A percentile compares a stretch with the other conserved stretches of the same genome.
phyloP scores from a whole-genome alignment of 1,140 invertebrate genomes.

The Anastatus disparis region DNA sequence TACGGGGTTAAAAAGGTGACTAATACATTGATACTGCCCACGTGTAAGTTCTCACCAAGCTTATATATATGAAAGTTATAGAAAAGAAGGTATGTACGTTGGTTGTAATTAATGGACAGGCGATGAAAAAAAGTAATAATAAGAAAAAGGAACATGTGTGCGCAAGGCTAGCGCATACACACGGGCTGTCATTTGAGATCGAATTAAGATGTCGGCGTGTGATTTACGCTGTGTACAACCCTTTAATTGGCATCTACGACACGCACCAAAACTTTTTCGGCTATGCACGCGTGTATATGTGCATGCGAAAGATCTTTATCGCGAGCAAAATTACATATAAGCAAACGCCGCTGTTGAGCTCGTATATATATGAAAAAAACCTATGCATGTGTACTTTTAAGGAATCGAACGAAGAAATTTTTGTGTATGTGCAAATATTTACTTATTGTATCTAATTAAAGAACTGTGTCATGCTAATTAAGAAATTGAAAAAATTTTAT shows the following conservation, averaged over 20 bases:
- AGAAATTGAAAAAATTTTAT: too few species aligned
- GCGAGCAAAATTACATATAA: not conserved
- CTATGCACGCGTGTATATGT: not conserved
- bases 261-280: not conserved
- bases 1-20: not conserved
- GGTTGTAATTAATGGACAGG: too few species aligned
- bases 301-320: constrained; percentile 8
- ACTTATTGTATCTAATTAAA: too few species aligned
- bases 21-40: constrained; percentile 5
- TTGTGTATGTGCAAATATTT: too few species aligned
- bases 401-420: too few species aligned
- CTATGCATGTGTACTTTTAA: too few species aligned
- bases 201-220: constrained; percentile 32
- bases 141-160: too few species aligned
- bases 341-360: too few species aligned
- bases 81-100: not conserved
- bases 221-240: constrained; percentile 15
- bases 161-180: not conserved
- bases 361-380: too few species aligned
- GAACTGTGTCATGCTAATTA: too few species aligned
- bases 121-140: not conserved
- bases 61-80: too few species aligned
- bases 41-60: not conserved
- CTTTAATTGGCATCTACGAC: constrained; percentile 25
- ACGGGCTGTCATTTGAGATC: constrained; percentile 14